Conservation (phyloP, 2,888 invertebrate genomes). For the Clitarchus hookeri region DNA sequence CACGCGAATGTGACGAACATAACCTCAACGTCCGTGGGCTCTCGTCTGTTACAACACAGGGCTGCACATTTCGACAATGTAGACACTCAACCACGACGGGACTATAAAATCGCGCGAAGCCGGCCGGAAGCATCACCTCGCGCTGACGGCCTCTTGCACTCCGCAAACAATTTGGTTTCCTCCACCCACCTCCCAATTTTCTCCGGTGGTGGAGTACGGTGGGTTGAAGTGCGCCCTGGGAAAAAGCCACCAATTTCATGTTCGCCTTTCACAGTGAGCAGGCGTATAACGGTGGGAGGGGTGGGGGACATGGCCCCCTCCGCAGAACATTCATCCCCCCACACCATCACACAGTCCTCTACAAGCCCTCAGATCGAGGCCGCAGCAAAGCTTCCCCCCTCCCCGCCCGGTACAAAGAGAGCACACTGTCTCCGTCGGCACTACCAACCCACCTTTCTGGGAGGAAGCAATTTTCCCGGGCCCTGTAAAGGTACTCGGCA, state of each 20-base stretch:
- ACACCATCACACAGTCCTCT: background rate
- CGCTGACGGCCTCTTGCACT: background rate
- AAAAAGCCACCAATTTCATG: background rate
- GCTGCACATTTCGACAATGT: too few relatives aligned
- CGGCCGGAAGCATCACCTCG: background rate
- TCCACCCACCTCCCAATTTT: background rate
- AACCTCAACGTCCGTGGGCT: too few relatives aligned
- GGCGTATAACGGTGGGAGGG: background rate
- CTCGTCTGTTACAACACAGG: too few relatives aligned
- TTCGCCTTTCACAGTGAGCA: background rate
- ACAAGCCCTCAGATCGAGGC: background rate
- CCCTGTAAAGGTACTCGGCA: background rate
- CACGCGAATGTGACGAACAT: too few relatives aligned
- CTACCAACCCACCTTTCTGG: background rate
- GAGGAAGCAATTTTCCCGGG: background rate
- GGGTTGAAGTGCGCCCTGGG: background rate
- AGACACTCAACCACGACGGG: background rate
- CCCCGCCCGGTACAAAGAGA: background rate
- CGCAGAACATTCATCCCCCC: background rate
- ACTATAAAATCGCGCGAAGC: background rate
- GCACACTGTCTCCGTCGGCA: background rate
- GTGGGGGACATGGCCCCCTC: background rate
- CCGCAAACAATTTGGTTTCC: background rate
- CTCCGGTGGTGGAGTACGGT: too few relatives aligned
- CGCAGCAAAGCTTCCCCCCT: background rate